Conservation (phyloP, 2,113 vertebrate species). For the Amia ocellicauda region DNA sequence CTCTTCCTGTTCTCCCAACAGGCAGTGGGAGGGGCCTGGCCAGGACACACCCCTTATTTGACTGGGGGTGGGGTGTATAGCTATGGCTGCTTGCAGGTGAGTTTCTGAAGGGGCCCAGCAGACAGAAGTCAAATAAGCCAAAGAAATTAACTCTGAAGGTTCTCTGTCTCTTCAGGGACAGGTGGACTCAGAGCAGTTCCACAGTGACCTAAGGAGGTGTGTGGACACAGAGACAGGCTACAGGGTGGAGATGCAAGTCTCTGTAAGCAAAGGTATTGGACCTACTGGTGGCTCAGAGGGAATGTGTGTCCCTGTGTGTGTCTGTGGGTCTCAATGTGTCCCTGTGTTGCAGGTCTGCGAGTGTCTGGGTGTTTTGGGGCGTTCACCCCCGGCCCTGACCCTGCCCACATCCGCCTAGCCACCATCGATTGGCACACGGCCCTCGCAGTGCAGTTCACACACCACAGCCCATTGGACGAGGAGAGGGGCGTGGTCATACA, state of each 20-base stretch:
- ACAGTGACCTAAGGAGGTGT: slow-evolving; percentile 44
- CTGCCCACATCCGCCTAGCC: slow-evolving; percentile 54
- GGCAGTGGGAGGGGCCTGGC: slow-evolving; percentile 65
- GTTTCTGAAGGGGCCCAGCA: neutral
- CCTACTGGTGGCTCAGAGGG: too few relatives aligned
- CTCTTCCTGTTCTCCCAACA: slow-evolving; percentile 64
- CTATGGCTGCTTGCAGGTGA: slow-evolving; percentile 65
- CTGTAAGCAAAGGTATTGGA: slow-evolving; percentile 61
- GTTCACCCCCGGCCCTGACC: slow-evolving; percentile 43
- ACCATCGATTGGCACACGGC: slow-evolving; percentile 55
- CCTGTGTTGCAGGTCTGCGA: slow-evolving; percentile 51
- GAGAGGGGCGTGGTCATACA: slow-evolving; percentile 56
- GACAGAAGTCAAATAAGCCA: too few relatives aligned
- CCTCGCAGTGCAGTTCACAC: slow-evolving; percentile 60
- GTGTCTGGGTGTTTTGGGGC: slow-evolving; percentile 66
- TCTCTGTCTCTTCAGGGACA: slow-evolving; percentile 44
- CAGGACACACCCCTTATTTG: slow-evolving; percentile 59
- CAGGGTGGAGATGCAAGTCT: slow-evolving; percentile 59
- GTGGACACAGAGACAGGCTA: slow-evolving; percentile 50
- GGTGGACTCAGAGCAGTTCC: slow-evolving; percentile 57
- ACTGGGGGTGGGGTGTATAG: slow-evolving; percentile 61
- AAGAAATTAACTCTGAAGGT: too few relatives aligned
- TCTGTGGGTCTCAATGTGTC: neutral
- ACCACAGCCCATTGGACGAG: slow-evolving; percentile 58
- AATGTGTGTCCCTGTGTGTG: slow-evolving; percentile 4